Base-by-base conservation (phyloP, 1,140 invertebrate genomes). In the Zaprionus camerounensis region DNA sequence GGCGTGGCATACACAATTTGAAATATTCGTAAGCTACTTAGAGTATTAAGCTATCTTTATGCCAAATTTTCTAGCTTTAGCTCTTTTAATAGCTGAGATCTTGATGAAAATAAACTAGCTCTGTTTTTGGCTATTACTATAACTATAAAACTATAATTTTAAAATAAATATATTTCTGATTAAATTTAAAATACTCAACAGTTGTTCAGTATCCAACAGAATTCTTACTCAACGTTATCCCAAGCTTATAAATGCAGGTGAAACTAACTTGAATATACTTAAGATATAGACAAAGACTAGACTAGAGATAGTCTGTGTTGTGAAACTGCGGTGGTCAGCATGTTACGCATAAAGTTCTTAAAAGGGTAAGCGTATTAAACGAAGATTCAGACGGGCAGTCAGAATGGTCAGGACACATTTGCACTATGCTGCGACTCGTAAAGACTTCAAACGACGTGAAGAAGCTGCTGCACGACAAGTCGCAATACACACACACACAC, bases 391-490 rank as follows among this genome's bases (percentile, higher is more conserved):
- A 28, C 22, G 24, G 53, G 13, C 15, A 56, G 36, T 36, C 68
- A 24, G 44, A 34, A 59, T 71, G 61, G 61, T 55, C 61, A 36
- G 73, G 61, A 71, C 73, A 71, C 73, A 71, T 64, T 65, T 65
- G n/a, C 31, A 59, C 68, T 71, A 20, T 34, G 46, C 57, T 61
- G 5, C 44, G 68, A 20, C 61, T 86, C 83, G 71, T 86, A 86
- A 86, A 86, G 76, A 17, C 41, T 74, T 74, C 76, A 80, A 86
- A 80, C 82, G 79, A 82, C 71, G 72, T 71, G 66, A 81, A 79
- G 82, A 80, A 78, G 68, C 61, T 68, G 68, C 61, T 68, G 71
- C 82, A 68, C 55, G 53, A 66, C 66, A 65, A 53, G 58, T 1
- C 58, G 51, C 41, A 51, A n/a, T n/a, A n/a, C n/a, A n/a, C 24